Base-by-base conservation (phyloP, 2,888 invertebrate genomes). In the Folsomia candida region DNA sequence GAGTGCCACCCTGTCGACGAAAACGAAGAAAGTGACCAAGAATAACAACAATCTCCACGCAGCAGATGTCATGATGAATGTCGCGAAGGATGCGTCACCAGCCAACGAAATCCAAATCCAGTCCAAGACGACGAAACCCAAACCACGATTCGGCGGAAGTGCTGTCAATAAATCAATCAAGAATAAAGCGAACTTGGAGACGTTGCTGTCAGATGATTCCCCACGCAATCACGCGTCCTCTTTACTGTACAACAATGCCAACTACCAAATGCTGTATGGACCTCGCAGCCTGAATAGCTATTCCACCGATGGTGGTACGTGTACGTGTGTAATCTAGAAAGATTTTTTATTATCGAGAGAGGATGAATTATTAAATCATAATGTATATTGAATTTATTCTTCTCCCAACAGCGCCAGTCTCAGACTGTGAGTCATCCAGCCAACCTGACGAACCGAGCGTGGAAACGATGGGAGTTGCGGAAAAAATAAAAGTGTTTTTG, bases 261-360 rank as follows among this genome's bases (percentile, higher is more conserved):
- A 18, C 9, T 73, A 74, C 51, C 77, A 77, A 73, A 70, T 77
- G 51, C 73, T 76, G 11, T 77, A 74, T 61, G 77, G 77, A 27
- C 77, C 77, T 24, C 68, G 72, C 22, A 77, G 77, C 65, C 66
- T 76, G 26, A 76, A 72, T 65, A 77, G 77, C n/a, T n/a, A n/a
- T 57, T 77, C 77, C 28, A 74, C 72, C 28, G 76, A 77, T 63
- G 77, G 77, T 77, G 20, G 18, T 47, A 47, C 47, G 47, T 14
- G 47, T 47, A 47, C 47, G 47, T 47, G 14, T 47, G 47, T 47
- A 11, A n/a, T n/a, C n/a, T n/a, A n/a, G n/a, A n/a, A n/a, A n/a
- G n/a, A n/a, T n/a, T n/a, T n/a, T n/a, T n/a, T n/a, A n/a, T n/a
- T n/a, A n/a, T n/a, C n/a, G n/a, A n/a, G n/a, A n/a, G n/a, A n/a